Conservation (phyloP, 2,888 invertebrate genomes). For the Panorpa germanica region DNA sequence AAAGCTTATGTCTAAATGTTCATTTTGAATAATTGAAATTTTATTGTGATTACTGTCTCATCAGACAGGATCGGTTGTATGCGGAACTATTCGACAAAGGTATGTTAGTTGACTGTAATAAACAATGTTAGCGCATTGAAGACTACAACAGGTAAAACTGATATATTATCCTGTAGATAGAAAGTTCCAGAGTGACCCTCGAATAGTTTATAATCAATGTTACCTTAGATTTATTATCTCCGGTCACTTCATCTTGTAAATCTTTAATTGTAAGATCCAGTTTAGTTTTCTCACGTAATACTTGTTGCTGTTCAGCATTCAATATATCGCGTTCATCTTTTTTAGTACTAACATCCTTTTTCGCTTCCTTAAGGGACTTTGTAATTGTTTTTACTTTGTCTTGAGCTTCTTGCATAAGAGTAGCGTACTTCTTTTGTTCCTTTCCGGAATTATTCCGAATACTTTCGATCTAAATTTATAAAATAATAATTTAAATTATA, state of each 20-base stretch:
- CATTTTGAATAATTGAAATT: too few species aligned
- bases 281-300: conserved; percentile 86
- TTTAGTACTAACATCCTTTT: conserved; percentile 65
- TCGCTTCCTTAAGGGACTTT: conserved; percentile 66
- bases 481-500: neutral
- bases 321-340: conserved; percentile 88
- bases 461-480: conserved; percentile 15
- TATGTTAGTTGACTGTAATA: too few species aligned
- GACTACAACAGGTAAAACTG: too few species aligned
- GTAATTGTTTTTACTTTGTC: conserved; percentile 42
- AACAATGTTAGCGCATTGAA: too few species aligned
- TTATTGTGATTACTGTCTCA: too few species aligned
- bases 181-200: too few species aligned
- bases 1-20: too few species aligned
- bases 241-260: conserved; percentile 85
- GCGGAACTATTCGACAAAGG: too few species aligned
- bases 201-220: too few species aligned
- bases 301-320: conserved; percentile 80
- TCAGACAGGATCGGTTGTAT: too few species aligned
- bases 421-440: conserved; percentile 63
- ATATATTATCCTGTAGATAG: too few species aligned
- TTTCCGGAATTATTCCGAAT: conserved; percentile 41
- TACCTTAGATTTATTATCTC: conserved; percentile 83
- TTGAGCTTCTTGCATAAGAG: conserved; percentile 38
- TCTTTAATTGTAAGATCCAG: conserved; percentile 89